Conservation (phyloP, 2,113 vertebrate species). For the Mixornis gularis region DNA sequence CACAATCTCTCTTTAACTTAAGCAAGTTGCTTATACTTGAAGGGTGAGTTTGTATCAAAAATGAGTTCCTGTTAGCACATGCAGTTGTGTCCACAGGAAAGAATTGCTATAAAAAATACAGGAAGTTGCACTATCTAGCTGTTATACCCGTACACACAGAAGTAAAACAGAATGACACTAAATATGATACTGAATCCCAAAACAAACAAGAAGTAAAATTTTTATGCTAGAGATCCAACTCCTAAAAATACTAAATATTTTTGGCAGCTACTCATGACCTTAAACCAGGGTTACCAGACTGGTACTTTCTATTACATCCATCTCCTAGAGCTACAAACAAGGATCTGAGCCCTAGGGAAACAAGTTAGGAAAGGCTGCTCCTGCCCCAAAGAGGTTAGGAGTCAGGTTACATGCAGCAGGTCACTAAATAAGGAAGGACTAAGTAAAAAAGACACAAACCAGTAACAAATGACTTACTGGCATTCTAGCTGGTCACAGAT, state of each 20-base stretch:
- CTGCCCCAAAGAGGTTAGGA: background rate
- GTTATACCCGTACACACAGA: background rate
- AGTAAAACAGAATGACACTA: background rate
- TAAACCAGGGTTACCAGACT: background rate
- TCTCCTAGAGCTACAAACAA: background rate
- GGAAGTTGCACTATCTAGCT: background rate
- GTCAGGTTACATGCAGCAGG: background rate
- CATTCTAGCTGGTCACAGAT: background rate
- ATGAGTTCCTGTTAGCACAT: background rate
- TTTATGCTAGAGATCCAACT: background rate
- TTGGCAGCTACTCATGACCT: background rate
- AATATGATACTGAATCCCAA: background rate
- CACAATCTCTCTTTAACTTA: background rate
- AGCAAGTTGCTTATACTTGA: background rate
- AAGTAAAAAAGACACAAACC: background rate
- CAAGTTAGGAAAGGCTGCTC: background rate
- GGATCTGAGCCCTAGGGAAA: background rate
- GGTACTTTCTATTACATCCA: background rate
- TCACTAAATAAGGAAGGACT: background rate
- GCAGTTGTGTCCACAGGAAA: background rate
- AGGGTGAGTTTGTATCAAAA: background rate
- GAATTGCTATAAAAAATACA: background rate
- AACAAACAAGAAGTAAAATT: background rate
- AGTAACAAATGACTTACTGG: background rate
- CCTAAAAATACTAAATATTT: background rate